Base-by-base conservation (phyloP, 2,888 invertebrate species). In the Andricus curvator region DNA sequence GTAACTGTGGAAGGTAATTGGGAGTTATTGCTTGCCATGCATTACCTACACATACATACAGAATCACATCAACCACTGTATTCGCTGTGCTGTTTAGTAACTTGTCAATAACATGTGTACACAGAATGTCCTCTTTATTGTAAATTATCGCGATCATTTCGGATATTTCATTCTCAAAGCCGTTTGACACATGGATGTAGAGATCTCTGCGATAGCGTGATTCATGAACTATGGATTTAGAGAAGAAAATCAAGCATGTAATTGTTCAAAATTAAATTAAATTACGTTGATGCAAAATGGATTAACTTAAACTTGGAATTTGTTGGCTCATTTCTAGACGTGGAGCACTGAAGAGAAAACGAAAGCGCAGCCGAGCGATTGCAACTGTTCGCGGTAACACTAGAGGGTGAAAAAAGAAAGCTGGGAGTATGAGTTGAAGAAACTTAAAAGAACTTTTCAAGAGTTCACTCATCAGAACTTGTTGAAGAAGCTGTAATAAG, bases 21-120 rank as follows among this genome's bases (percentile, higher is more conserved):
- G 79, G 82, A 85, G 84, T 86, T 85, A 86, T 86, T 81, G 80
- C 85, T 78, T 5, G 78, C 81, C 81, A 78, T 85, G 81, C 81
- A 82, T 78, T 62, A 77, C 9, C 77, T 25, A 62, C 22, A 13
- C 60, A 56, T n/a, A 17, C 20, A 56, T 22, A 17, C 15, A 68
- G 13, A 44, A 0, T 17, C 8, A 15, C 22, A 70, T 70, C 51
- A 8, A 25, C 8, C 48, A 20, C 6, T 29, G 51, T 25, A 48
- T 51, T 51, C 20, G 51, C 29, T 51, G 48, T 17, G 15, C 15
- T 48, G 48, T 48, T 70, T 25, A 29, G 15, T 29, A 15, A 15
- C 37, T 77, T 77, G 37, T 77, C 77, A 77, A 77, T 77, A 77
- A 62, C 62, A 41, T 64, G n/a, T 41, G 77, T 44, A 17, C 29